Evolutionary conservation across 2,888 invertebrate species (phyloP), one percentile per base, ranked within the genome.

Genomic region (Drosophila rellima): DNA sequence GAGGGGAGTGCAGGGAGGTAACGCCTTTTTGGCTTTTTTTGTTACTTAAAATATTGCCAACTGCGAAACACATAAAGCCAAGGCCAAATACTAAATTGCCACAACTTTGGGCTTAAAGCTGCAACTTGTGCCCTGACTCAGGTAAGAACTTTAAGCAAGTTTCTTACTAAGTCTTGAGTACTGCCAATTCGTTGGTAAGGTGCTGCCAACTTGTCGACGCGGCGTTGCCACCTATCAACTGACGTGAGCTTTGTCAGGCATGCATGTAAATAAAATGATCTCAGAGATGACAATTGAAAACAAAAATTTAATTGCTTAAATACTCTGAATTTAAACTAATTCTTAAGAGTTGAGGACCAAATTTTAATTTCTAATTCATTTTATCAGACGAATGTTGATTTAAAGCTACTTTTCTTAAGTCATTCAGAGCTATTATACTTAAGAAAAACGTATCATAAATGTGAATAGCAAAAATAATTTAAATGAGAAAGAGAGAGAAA

Each of bases 51-150:
- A 52, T 56, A 60, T 60, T 39, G 31, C 44, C 57, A 29, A 62
- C 50, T 20, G 70, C 51, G 55, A 75, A 52, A 13, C 39, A 52
- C 37, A 31, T 33, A 23, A 44, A 69, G n/a, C 47, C 59, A 74
- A 74, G 77, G 65, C 40, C 56, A 20, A 10, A 44, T 29, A 2
- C 29, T 52, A 35, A 1, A 29, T 52, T 47, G 48, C 20, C 15
- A 44, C 20, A 13, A 55, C 20, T 40, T 47, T 23, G 33, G 29
- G 35, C 31, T 40, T 37, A 63, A 50, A 50, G 42, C 52, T 37
- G 23, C 42, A 39, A 39, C 31, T 29, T 54, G 11, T 17, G 11
- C 10, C 18, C 5, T 10, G 17, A 40, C 15, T 23, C n/a, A 40
- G 26, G 15, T 6, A 10, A 45, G 18, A 37, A 57, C 17, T 45